Conservation (phyloP, 2,888 invertebrate species). For the Pteria penguin region DNA sequence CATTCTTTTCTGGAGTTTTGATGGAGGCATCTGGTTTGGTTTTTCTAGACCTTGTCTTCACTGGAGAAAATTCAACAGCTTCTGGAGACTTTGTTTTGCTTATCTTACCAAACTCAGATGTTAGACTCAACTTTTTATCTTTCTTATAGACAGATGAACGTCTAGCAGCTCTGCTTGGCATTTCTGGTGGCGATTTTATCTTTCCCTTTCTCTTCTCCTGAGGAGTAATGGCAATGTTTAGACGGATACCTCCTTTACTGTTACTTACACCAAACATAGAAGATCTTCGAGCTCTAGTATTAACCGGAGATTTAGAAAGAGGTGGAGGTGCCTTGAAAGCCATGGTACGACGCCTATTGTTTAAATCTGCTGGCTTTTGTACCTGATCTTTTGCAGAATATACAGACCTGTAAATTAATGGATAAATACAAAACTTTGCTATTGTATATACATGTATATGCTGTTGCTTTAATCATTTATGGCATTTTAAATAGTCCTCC, state of each 20-base stretch:
- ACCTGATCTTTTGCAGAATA: constrained; percentile 57
- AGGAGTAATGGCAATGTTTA: constrained; percentile 39
- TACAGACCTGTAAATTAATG: too few relatives aligned
- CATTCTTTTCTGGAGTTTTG: constrained; percentile 1
- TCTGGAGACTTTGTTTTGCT: constrained; percentile 2
- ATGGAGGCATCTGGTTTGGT: constrained; percentile 18
- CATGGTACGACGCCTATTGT: constrained; percentile 8
- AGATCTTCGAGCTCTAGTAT: constrained; percentile 57
- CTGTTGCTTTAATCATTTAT: too few relatives aligned
- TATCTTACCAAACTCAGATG: too few relatives aligned
- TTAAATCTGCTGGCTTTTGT: neutral
- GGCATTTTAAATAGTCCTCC: too few relatives aligned
- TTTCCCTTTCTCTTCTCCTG: constrained; percentile 22
- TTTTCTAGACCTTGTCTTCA: neutral
- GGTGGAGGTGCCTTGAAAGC: constrained; percentile 46
- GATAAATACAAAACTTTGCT: too few relatives aligned
- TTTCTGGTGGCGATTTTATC: constrained; percentile 53
- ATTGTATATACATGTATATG: too few relatives aligned
- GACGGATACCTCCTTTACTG: constrained; percentile 27
- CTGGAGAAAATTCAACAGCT: neutral
- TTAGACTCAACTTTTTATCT: neutral
- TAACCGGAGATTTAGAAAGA: constrained; percentile 52
- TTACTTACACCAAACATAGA: constrained; percentile 49
- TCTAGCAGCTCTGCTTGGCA: constrained; percentile 53
- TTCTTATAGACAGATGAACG: constrained; percentile 61